phyloP scores from a whole-genome alignment of 2,113 vertebrate genomes.

The Sebastes fasciatus region DNA sequence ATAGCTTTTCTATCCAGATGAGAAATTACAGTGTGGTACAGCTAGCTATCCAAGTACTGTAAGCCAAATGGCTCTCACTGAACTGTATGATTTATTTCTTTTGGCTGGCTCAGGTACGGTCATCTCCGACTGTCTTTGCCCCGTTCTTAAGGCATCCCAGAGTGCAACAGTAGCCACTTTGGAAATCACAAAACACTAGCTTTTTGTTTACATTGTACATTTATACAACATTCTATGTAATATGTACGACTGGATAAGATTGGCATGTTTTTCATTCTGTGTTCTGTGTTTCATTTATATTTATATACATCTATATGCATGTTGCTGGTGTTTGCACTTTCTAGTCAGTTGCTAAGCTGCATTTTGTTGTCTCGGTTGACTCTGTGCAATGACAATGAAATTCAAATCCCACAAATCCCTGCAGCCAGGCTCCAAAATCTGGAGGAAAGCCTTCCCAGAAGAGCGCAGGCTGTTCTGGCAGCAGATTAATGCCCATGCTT shows the following conservation, averaged over 20 bases:
- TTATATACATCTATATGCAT: not conserved
- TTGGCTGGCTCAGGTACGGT: not conserved
- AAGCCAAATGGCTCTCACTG: no score
- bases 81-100: not conserved
- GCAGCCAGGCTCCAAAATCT: not conserved
- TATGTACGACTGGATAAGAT: not conserved
- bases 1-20: no score
- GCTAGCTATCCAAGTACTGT: no score
- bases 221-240: not conserved
- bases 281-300: not conserved
- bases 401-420: constrained; percentile 5
- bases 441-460: not conserved
- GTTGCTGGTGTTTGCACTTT: not conserved
- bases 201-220: not conserved
- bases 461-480: not conserved
- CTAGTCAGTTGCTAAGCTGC: not conserved
- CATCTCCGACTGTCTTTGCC: not conserved
- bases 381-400: not conserved
- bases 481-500: not conserved
- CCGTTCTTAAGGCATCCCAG: not conserved
- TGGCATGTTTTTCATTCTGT: not conserved
- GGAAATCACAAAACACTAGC: not conserved
- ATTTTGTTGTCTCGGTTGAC: not conserved
- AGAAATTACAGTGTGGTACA: no score
- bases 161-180: not conserved